phyloP scores from a whole-genome alignment of 2,888 invertebrate genomes.

The Drosophila atroscutellata region DNA sequence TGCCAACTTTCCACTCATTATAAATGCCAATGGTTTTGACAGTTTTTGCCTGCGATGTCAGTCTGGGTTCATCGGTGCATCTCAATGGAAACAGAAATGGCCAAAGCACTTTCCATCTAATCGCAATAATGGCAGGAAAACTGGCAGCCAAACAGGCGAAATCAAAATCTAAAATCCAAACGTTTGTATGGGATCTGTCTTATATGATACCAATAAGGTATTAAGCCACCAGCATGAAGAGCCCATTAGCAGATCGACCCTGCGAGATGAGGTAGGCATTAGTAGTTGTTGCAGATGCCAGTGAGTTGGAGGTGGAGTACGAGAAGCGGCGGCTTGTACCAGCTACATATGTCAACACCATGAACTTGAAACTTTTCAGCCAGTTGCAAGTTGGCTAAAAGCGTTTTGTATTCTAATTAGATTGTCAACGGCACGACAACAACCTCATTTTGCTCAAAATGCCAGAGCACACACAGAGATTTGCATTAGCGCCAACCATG shows the following conservation, averaged over 20 bases:
- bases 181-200: slow-evolving; percentile 40
- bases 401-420: slow-evolving; percentile 84
- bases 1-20: slow-evolving; percentile 74
- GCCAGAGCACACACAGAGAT: slow-evolving; percentile 60
- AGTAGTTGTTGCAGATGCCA: not conserved
- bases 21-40: slow-evolving; percentile 64
- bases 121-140: slow-evolving; percentile 51
- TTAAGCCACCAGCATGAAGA: slow-evolving; percentile 40
- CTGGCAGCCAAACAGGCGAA: slow-evolving; percentile 29
- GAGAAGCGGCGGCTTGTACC: slow-evolving; percentile 11
- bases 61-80: slow-evolving; percentile 64
- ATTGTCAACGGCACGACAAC: slow-evolving; percentile 84
- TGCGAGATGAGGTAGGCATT: slow-evolving; percentile 6
- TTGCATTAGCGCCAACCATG: slow-evolving; percentile 81
- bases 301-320: slow-evolving; percentile 1
- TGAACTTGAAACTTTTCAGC: slow-evolving; percentile 75
- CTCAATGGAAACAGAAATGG: slow-evolving; percentile 40
- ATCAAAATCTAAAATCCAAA: slow-evolving; percentile 35
- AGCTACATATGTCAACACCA: slow-evolving; percentile 78
- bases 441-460: slow-evolving; percentile 82
- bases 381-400: slow-evolving; percentile 56
- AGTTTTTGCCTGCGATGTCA: slow-evolving; percentile 44
- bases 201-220: slow-evolving; percentile 58
- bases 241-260: slow-evolving; percentile 46
- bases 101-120: slow-evolving; percentile 47